Evolutionary conservation across 2,888 invertebrate species (phyloP).

Genomic region (Ecliptopera silaceata): DNA sequence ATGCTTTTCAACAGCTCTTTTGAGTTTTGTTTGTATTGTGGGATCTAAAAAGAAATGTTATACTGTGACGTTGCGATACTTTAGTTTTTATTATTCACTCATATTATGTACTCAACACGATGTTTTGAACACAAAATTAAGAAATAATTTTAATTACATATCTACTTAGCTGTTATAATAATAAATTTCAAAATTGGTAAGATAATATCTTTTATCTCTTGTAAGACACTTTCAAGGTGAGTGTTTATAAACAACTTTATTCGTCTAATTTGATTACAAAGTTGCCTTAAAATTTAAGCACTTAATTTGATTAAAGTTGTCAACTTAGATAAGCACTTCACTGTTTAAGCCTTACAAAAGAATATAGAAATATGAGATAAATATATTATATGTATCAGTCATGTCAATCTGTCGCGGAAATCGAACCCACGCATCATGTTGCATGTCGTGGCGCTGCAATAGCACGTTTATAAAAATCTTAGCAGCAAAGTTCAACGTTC

Average conservation of each 20-base stretch:
- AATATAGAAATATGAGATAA: background rate
- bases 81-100: no score
- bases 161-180: no score
- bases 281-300: conserved; percentile 28
- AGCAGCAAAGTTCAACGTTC: conserved; percentile 17
- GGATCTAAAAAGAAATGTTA: no score
- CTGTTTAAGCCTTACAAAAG: conserved; percentile 6
- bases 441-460: no score
- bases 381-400: background rate
- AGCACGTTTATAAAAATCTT: no score
- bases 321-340: conserved; percentile 29
- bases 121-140: background rate
- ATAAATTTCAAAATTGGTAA: background rate
- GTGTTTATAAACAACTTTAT: conserved; percentile 23
- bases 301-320: conserved; percentile 29
- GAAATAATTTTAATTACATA: background rate
- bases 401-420: no score
- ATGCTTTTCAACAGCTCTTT: conserved; percentile 12
- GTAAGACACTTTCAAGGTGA: background rate
- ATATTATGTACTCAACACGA: no score
- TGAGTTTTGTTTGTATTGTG: background rate
- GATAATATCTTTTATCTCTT: background rate
- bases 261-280: conserved; percentile 28
- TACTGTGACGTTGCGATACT: no score
- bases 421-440: no score